Evolutionary conservation across 1,140 invertebrate species (phyloP).

Genomic region (Bombus waltoni): DNA sequence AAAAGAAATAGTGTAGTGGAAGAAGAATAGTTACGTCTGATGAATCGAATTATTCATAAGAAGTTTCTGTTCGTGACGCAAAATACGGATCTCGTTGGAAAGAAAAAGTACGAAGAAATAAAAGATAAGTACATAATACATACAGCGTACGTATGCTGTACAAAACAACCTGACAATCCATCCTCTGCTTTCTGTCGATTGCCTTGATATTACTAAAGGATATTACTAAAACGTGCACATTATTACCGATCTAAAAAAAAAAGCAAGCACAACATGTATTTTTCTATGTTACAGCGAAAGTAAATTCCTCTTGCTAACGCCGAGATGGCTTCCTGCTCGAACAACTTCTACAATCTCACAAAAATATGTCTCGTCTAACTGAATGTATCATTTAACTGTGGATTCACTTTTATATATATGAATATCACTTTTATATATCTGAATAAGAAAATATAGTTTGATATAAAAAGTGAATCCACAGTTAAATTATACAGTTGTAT

Average conservation of each 20-base stretch:
- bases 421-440: too few species aligned
- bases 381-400: too few species aligned
- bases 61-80: background rate
- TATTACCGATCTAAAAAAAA: conserved; percentile 49
- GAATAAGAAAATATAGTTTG: too few species aligned
- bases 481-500: too few species aligned
- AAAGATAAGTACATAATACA: background rate
- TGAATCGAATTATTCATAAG: background rate
- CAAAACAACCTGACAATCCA: conserved; percentile 28
- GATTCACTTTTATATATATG: too few species aligned
- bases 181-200: conserved; percentile 39
- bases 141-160: conserved; percentile 9
- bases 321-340: background rate
- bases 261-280: conserved; percentile 35
- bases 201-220: conserved; percentile 57
- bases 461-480: too few species aligned
- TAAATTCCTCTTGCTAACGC: background rate
- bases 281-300: conserved; percentile 35
- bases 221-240: conserved; percentile 56
- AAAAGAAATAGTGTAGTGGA: background rate
- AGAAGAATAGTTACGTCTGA: background rate
- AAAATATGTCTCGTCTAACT: too few species aligned
- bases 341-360: background rate
- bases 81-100: background rate
- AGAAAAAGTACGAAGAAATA: background rate